Conservation (phyloP, 2,113 vertebrate genomes). For the Corynorhinus townsendii region DNA sequence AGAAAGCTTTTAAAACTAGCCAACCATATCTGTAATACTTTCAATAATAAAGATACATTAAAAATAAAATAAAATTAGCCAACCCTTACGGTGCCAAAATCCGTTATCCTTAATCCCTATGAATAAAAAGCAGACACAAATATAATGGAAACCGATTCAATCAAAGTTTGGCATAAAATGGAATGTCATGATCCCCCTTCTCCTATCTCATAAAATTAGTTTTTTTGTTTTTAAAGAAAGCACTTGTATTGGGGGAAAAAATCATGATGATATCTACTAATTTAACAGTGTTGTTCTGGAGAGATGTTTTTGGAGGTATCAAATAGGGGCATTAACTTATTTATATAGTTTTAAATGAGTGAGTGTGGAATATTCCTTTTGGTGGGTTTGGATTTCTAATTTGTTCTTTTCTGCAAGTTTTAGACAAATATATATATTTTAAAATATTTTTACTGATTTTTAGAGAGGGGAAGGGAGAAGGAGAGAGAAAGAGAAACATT, state of each 20-base stretch:
- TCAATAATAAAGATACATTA: too few species aligned
- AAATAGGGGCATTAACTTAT: background rate
- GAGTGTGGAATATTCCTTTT: background rate
- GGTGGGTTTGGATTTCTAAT: background rate
- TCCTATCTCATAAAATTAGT: background rate
- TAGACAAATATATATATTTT: background rate
- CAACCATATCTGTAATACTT: too few species aligned
- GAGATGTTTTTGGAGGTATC: background rate
- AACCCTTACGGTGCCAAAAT: background rate
- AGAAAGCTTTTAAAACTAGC: background rate
- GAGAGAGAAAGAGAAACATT: too few species aligned
- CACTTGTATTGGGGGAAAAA: background rate
- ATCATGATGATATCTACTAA: background rate
- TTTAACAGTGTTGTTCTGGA: background rate
- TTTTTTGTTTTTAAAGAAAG: background rate
- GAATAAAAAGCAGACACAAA: background rate
- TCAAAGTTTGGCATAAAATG: background rate
- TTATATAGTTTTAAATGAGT: background rate
- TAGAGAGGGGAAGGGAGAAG: too few species aligned
- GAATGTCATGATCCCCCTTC: background rate
- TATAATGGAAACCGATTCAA: background rate
- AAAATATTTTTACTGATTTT: too few species aligned
- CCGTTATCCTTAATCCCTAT: background rate
- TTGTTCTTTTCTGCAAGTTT: slow-evolving; percentile 35
- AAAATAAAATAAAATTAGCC: background rate